Base-by-base conservation (phyloP, 2,888 invertebrate species). In the Nymphalis polychloros region DNA sequence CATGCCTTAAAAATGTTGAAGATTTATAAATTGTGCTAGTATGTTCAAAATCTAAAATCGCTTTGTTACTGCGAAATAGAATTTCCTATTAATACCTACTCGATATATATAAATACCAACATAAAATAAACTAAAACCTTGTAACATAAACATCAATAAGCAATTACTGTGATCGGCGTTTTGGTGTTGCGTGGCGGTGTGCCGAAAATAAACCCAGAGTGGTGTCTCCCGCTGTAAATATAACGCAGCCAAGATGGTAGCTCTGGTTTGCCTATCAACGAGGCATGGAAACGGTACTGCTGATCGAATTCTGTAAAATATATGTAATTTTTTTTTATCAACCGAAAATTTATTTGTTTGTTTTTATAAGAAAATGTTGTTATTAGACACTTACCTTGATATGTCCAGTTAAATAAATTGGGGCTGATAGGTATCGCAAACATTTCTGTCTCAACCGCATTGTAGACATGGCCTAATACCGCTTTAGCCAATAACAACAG, bases 241-340 rank as follows among this genome's bases (percentile, higher is more conserved):
- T 97, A 97, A 64, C 96, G 94, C 73, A 98, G 94, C 98, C 98
- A 98, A 5, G 95, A 92, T 0, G 98, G 98, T 53, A 98, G 89
- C 85, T 98, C 97, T 0, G 98, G 97, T 73, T 96, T 95, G 73
- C 95, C 95, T 63, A 94, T 84, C 68, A 97, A 83, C 0, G 97
- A 95, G 0, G 97, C 95, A 73, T 96, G 95, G 85, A 96, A 97
- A 1, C 94, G 93, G 79, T 94, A 95, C 73, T 95, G 95, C 77
- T 94, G 93, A 72, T 92, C 91, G 69, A 92, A 93, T 75, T 93
- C 94, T 94, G 81, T 10, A 85, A 84, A 62, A 63, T 63, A 41
- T 41, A 2, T 50, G 2, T 20, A n/a, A 19, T 2, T 50, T 20
- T 19, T 48, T 23, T 64, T 35, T 35, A 20, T 16, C 17, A 35